Evolutionary conservation across 2,113 vertebrate species (phyloP).

Genomic region (Aegotheles bennettii): DNA sequence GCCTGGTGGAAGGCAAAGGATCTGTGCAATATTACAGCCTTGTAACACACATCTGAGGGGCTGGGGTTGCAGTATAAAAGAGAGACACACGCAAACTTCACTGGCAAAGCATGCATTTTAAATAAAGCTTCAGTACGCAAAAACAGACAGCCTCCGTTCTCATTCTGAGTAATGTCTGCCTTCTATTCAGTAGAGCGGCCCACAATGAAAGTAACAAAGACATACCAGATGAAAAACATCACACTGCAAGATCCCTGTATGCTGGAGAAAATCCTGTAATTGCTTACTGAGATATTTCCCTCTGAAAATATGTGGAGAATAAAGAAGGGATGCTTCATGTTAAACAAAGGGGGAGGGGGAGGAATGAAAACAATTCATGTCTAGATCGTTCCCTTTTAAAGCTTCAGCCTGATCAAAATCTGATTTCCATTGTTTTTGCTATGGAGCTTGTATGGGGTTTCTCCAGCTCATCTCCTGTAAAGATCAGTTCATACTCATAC

Average conservation of each 20-base stretch:
- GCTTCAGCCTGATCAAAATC: conserved; percentile 34
- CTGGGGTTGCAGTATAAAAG: conserved; percentile 17
- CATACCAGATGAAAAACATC: conserved; percentile 84
- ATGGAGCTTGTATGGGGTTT: conserved; percentile 35
- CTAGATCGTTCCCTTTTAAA: neutral
- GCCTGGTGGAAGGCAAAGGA: neutral
- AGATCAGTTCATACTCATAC: conserved; percentile 24
- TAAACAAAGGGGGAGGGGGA: neutral
- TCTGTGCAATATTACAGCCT: neutral
- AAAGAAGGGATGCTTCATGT: neutral
- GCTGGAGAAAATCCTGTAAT: conserved; percentile 47
- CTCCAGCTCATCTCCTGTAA: conserved; percentile 15
- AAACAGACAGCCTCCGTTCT: conserved; percentile 80
- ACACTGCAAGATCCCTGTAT: conserved; percentile 66
- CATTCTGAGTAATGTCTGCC: conserved; percentile 87
- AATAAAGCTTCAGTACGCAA: conserved; percentile 76
- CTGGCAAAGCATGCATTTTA: conserved; percentile 71
- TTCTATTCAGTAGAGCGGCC: conserved; percentile 73
- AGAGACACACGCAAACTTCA: conserved; percentile 32
- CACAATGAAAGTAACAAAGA: conserved; percentile 75
- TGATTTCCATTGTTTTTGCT: conserved; percentile 20
- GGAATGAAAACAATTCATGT: neutral
- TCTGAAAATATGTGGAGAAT: conserved; percentile 24
- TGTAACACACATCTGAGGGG: conserved; percentile 17
- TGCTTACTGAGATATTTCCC: conserved; percentile 40